phyloP scores from a whole-genome alignment of 1,140 invertebrate species.

The Venturia canescens region DNA sequence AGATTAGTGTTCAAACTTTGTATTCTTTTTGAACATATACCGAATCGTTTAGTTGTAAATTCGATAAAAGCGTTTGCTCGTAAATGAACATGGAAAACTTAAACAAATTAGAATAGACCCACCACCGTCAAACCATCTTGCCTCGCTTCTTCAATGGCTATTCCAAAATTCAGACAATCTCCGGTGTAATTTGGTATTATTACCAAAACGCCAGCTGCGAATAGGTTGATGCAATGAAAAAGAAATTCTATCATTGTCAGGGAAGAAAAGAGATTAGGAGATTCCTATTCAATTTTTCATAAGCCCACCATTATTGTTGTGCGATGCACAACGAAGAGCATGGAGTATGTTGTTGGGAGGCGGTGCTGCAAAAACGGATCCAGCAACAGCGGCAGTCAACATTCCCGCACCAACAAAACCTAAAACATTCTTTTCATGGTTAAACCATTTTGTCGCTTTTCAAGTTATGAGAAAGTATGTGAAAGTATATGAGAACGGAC shows the following conservation, averaged over 20 bases:
- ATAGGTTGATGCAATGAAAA: not conserved
- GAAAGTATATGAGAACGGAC: conserved; percentile 17
- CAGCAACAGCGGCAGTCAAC: conserved; percentile 85
- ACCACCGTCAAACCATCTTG: conserved; percentile 81
- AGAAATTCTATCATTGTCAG: no score
- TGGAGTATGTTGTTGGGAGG: conserved; percentile 83
- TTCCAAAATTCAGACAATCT: conserved; percentile 91
- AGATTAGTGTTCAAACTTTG: no score
- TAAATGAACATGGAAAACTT: no score
- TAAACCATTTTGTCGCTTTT: not conserved
- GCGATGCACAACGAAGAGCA: conserved; percentile 80
- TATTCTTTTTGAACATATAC: no score
- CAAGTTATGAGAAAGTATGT: conserved; percentile 21
- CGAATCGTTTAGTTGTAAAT: no score
- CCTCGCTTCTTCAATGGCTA: conserved; percentile 86
- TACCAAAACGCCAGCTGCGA: conserved; percentile 84
- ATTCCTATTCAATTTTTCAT: not conserved
- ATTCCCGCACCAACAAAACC: conserved; percentile 89
- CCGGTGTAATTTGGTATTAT: conserved; percentile 93
- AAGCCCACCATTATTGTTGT: conserved; percentile 66
- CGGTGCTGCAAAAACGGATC: conserved; percentile 89
- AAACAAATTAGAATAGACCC: not conserved
- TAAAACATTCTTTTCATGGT: conserved; percentile 52
- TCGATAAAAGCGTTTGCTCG: no score
- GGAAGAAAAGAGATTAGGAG: no score